Evolutionary conservation across 1,140 invertebrate genomes (phyloP).

Genomic region (Euwallacea fornicatus): DNA sequence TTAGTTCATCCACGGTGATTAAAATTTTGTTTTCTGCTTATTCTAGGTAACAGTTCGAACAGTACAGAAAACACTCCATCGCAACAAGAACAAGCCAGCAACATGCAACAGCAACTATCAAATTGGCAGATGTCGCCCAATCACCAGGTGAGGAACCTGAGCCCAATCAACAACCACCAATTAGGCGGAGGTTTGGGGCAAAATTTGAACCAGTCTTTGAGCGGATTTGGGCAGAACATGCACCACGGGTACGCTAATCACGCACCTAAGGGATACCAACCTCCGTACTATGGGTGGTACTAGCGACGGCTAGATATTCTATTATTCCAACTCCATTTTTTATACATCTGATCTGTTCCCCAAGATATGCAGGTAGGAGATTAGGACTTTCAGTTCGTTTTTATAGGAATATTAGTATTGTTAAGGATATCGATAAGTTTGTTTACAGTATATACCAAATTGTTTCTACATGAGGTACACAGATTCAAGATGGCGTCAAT

Average conservation of each 20-base stretch:
- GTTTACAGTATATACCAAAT: too few species aligned
- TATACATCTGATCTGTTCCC: too few species aligned
- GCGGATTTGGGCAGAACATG: conserved; percentile 45
- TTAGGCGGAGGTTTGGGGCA: conserved; percentile 37
- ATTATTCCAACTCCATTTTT: neutral
- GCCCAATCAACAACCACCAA: conserved; percentile 39
- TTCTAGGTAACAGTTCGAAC: conserved; percentile 34
- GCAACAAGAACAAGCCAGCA: conserved; percentile 42
- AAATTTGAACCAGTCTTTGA: conserved; percentile 40
- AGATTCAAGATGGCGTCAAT: too few species aligned
- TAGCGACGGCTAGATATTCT: neutral
- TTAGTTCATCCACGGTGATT: neutral
- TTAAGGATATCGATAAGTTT: too few species aligned
- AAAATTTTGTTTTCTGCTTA: neutral
- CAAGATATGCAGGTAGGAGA: too few species aligned
- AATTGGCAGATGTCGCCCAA: conserved; percentile 44
- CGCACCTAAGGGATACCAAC: conserved; percentile 45
- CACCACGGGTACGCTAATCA: conserved; percentile 44
- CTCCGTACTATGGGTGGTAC: conserved; percentile 45
- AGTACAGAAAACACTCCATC: conserved; percentile 26
- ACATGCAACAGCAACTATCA: conserved; percentile 36
- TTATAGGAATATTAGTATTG: too few species aligned
- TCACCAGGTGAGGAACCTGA: conserved; percentile 42
- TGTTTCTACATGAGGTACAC: too few species aligned
- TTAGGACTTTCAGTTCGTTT: too few species aligned